Evolutionary conservation across 2,113 vertebrate species (phyloP), one percentile per base, ranked within the genome.

Genomic region (Origma solitaria): DNA sequence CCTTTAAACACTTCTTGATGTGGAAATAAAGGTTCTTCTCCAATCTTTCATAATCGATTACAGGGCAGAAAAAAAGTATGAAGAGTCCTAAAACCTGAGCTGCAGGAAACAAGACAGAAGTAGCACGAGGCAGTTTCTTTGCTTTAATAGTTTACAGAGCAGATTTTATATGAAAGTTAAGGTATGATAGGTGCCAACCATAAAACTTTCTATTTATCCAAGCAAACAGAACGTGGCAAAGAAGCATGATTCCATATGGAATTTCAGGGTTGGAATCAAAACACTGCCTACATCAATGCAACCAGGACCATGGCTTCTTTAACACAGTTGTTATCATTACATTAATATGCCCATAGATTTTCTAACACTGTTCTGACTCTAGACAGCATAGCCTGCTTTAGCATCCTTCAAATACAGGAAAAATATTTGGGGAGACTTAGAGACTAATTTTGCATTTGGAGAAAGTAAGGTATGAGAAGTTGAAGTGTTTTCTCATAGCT

Each of bases 31-130:
- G 13, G 4, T 27, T 86, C 82, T 66, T 8, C 33, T 11, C 54
- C 66, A 62, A 6, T 18, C 7, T 79, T 82, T 82, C 23, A 9
- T 66, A 33, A 81, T 3, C 0, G 0, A 50, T 33, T 22, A 40
- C 15, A 56, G 33, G 12, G 58, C 35, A 60, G 24, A 49, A 45
- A 10, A 16, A 40, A 72, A 40, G 20, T 18, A 33, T n/a, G 13
- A 50, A 44, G 62, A 25, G 14, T 38, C 47, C 62, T 51, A 56
- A 84, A 96, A 51, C 13, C 19, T 78, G 73, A 68, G 44, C 22
- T 64, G 51, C 24, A 17, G 18, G 35, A 58, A 77, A 18, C 30
- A 57, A 13, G 11, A 42, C n/a, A 20, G 25, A 47, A 57, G 30
- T 9, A n/a, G 30, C 37, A 35, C 0, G 0, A 77, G 10, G 31